Conservation (phyloP, 2,113 vertebrate species). For the Silurus glanis region DNA sequence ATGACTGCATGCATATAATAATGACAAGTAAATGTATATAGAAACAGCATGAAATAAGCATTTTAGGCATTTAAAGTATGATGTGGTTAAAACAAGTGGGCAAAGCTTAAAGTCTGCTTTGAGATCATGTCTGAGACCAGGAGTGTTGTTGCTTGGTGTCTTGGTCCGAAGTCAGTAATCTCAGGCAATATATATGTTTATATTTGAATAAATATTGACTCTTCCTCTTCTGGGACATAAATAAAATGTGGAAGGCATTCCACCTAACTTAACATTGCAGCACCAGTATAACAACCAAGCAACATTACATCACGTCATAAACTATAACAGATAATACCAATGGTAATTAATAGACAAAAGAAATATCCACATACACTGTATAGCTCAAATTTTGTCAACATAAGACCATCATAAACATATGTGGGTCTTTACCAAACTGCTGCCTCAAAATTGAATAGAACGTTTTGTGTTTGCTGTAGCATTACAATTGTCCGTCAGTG, state of each 20-base stretch:
- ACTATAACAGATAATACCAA: neutral
- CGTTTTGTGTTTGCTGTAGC: no score
- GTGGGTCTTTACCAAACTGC: no score
- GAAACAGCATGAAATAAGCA: neutral
- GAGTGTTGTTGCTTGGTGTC: neutral
- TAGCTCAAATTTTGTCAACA: neutral
- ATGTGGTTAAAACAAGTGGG: neutral
- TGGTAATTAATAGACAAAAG: neutral
- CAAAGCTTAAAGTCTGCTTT: neutral
- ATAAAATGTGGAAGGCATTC: neutral
- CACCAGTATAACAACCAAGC: neutral
- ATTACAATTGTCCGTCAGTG: no score
- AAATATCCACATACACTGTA: neutral
- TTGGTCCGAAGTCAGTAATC: neutral
- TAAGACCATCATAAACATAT: neutral
- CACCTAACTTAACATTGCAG: neutral
- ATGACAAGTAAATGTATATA: neutral
- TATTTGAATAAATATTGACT: conserved; percentile 2
- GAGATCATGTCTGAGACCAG: neutral
- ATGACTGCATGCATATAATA: neutral
- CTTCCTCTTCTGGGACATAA: neutral
- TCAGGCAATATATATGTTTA: neutral
- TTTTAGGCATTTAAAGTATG: neutral
- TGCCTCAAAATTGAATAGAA: no score
- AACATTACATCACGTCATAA: neutral